A percentile compares a stretch with the other conserved stretches of the same genome.
Conservation (phyloP, 1,140 invertebrate genomes). For the Holcopasites calliopsidis region DNA sequence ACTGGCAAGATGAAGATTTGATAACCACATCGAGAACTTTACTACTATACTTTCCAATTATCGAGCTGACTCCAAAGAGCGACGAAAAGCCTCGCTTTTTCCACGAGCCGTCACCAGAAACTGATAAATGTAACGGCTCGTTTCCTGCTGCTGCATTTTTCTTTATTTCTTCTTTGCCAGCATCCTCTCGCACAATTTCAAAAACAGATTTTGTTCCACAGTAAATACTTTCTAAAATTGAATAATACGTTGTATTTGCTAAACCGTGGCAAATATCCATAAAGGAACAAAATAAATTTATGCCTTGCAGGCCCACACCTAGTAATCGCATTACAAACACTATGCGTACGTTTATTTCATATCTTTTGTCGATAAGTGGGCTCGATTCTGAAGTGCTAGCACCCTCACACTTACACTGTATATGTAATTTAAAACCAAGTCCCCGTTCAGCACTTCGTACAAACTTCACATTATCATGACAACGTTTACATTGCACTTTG, state of each 20-base stretch:
- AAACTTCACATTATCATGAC: too few relatives aligned
- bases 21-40: slow-evolving; percentile 1
- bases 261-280: slow-evolving; percentile 14
- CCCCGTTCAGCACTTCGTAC: too few relatives aligned
- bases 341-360: slow-evolving; percentile 39
- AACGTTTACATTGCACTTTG: too few relatives aligned
- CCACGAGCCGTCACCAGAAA: slow-evolving; percentile 55
- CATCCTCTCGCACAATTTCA: background rate
- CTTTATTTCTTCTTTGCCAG: background rate
- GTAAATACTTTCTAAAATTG: background rate
- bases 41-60: slow-evolving; percentile 33
- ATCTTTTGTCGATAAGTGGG: background rate
- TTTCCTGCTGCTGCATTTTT: background rate
- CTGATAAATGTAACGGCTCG: slow-evolving; percentile 6
- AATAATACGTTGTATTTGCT: background rate
- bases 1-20: background rate
- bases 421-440: too few relatives aligned
- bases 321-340: slow-evolving; percentile 37
- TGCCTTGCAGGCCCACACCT: slow-evolving; percentile 24
- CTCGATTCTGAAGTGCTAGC: too few relatives aligned
- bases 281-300: slow-evolving; percentile 28
- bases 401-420: too few relatives aligned
- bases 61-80: slow-evolving; percentile 22
- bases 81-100: slow-evolving; percentile 38
- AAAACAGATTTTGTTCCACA: background rate